Evolutionary conservation across 2,888 invertebrate genomes (phyloP).

Genomic region (Sphecodes monilicornis): DNA sequence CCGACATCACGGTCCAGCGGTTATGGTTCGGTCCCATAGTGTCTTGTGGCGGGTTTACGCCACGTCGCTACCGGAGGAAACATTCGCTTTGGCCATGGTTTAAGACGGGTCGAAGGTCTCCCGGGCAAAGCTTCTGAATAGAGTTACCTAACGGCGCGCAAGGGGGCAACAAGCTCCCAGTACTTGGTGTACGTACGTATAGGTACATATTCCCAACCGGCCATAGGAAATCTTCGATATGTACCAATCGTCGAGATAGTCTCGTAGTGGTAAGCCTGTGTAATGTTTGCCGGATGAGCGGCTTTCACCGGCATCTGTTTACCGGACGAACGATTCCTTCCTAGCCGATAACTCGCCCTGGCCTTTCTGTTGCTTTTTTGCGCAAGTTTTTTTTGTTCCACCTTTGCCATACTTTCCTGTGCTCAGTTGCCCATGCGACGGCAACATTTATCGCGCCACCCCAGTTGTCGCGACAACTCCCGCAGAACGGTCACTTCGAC

Average conservation of each 20-base stretch:
- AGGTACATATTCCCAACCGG: conserved; percentile 43
- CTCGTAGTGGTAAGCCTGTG: conserved; percentile 74
- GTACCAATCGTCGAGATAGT: conserved; percentile 60
- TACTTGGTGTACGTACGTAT: conserved; percentile 49
- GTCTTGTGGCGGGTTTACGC: conserved; percentile 62
- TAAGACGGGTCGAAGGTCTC: conserved; percentile 74
- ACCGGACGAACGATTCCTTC: conserved; percentile 76
- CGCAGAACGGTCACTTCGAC: neutral
- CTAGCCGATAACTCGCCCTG: conserved; percentile 61
- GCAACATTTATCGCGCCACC: neutral
- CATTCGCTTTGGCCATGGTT: conserved; percentile 71
- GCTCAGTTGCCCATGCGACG: conserved; percentile 8
- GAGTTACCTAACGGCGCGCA: conserved; percentile 70
- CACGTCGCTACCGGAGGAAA: conserved; percentile 63
- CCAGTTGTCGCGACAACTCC: neutral
- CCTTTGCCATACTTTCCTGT: conserved; percentile 27
- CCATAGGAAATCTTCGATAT: conserved; percentile 71
- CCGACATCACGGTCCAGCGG: conserved; percentile 68
- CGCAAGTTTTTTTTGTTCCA: conserved; percentile 14
- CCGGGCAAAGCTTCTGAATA: conserved; percentile 70
- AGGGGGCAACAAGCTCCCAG: conserved; percentile 58
- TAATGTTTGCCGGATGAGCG: conserved; percentile 79
- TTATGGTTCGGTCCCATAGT: conserved; percentile 60
- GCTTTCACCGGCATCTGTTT: conserved; percentile 78
- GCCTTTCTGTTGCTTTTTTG: conserved; percentile 28